Percentiles rank a stretch among this genome's conserved stretches.
These are phyloP conservation scores for Pseudomugil tenellus DNA, from an alignment of 2,797 vertebrate species.

Conservation along the genomic window DNA sequence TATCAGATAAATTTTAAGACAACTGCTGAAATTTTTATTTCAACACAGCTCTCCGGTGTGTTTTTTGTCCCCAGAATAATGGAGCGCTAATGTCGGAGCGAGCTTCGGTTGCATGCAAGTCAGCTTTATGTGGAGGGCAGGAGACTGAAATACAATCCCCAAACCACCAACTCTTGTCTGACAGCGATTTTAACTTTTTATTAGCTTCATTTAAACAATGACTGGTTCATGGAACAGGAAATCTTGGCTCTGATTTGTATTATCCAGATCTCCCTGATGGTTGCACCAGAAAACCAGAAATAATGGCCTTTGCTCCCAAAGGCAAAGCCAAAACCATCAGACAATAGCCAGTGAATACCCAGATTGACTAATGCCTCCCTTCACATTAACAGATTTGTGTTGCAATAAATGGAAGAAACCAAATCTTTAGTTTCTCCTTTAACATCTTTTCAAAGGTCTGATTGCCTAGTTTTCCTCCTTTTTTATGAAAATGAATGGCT, in stretches of 20 bases:
- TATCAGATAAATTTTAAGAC: neutral
- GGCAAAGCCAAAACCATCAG: neutral
- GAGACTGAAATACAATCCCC: neutral
- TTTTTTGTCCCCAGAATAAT: neutral
- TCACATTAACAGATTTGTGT: neutral
- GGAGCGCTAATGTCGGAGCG: neutral
- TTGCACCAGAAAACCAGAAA: neutral
- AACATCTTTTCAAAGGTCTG: neutral
- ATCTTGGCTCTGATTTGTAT: neutral
- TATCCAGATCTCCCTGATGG: neutral
- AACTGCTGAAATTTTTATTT: neutral
- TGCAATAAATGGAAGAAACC: constrained; percentile 8
- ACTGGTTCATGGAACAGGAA: neutral
- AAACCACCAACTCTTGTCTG: constrained; percentile 3
- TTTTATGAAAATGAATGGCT: neutral
- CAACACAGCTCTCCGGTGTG: neutral
- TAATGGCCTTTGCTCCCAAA: neutral
- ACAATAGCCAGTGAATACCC: neutral
- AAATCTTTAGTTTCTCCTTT: constrained; percentile 20
- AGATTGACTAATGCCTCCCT: neutral
- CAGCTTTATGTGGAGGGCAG: constrained; percentile 5
- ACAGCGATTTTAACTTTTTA: neutral
- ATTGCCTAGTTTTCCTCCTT: neutral
- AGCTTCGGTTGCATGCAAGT: neutral
- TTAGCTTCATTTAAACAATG: neutral